Conservation (phyloP, 2,113 vertebrate species). For the Lepidothrix coronata region DNA sequence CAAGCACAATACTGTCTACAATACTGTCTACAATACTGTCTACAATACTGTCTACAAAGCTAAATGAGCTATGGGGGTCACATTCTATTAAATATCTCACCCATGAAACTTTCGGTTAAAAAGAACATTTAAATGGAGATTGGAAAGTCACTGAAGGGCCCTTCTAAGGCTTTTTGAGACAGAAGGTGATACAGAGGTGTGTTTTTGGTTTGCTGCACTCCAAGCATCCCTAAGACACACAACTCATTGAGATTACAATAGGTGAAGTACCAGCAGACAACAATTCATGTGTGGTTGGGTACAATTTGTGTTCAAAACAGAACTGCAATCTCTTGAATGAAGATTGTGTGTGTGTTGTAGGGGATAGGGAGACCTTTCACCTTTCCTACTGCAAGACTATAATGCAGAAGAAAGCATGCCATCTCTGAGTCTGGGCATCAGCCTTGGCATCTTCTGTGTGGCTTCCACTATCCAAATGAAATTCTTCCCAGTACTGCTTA, state of each 20-base stretch:
- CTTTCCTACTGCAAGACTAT: neutral
- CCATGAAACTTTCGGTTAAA: neutral
- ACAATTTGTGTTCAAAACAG: neutral
- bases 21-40: too few relatives aligned
- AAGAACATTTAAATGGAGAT: neutral
- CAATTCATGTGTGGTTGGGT: neutral
- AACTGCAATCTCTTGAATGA: neutral
- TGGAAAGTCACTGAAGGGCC: neutral
- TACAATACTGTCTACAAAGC: neutral
- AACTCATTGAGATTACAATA: neutral
- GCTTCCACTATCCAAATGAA: neutral
- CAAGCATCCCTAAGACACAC: neutral
- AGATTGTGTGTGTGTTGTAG: accelerated
- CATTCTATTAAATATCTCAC: constrained; percentile 19
- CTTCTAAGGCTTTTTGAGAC: neutral
- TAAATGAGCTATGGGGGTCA: neutral
- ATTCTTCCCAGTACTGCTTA: neutral
- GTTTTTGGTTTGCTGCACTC: neutral
- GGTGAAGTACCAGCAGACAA: neutral
- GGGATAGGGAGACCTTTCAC: neutral
- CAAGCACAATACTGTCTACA: neutral
- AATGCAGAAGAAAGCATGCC: neutral
- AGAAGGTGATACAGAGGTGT: neutral
- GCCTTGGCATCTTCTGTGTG: neutral
- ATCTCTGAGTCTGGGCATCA: neutral